Evolutionary conservation across 92 coral and sea anemone genomes (phyloP).

Genomic region (Desmophyllum pertusum): DNA sequence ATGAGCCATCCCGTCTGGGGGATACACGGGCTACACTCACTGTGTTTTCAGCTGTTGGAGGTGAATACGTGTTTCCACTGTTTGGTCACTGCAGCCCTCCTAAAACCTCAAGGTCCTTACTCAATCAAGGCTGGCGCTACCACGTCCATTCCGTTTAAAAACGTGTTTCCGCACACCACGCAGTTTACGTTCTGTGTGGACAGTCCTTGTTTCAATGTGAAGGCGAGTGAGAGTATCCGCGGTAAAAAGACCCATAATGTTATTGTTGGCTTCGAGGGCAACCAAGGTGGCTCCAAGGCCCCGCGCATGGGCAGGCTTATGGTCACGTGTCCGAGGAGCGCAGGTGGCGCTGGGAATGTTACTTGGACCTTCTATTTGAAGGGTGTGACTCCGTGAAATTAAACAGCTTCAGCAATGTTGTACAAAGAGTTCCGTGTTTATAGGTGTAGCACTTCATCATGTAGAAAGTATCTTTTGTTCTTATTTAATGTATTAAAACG

Average conservation of each 20-base stretch:
- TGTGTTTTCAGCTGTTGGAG: slow-evolving; percentile 80
- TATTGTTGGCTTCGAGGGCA: slow-evolving; percentile 93
- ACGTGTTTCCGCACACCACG: slow-evolving; percentile 89
- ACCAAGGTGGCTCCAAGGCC: slow-evolving; percentile 91
- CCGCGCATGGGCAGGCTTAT: slow-evolving; percentile 95
- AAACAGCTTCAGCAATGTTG: neutral
- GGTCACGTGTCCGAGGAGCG: slow-evolving; percentile 93
- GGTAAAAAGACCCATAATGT: slow-evolving; percentile 93
- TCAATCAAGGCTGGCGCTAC: slow-evolving; percentile 91
- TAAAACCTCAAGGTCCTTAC: slow-evolving; percentile 98
- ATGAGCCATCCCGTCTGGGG: slow-evolving; percentile 95
- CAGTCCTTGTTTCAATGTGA: slow-evolving; percentile 90
- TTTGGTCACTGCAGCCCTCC: slow-evolving; percentile 97
- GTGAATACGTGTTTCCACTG: slow-evolving; percentile 92
- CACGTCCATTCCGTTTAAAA: slow-evolving; percentile 92
- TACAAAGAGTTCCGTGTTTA: neutral
- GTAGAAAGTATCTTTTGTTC: neutral
- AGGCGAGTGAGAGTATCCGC: slow-evolving; percentile 90
- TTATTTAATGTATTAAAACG: neutral
- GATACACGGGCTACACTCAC: slow-evolving; percentile 91
- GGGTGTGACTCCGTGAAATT: slow-evolving; percentile 77
- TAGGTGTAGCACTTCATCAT: neutral
- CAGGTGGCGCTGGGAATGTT: slow-evolving; percentile 88
- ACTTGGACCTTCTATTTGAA: slow-evolving; percentile 93
- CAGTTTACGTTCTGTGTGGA: slow-evolving; percentile 95